A percentile compares a stretch with the other conserved stretches of the same genome.
phyloP scores from a whole-genome alignment of 2,797 vertebrate species.

The Helicolenus hilgendorfi region DNA sequence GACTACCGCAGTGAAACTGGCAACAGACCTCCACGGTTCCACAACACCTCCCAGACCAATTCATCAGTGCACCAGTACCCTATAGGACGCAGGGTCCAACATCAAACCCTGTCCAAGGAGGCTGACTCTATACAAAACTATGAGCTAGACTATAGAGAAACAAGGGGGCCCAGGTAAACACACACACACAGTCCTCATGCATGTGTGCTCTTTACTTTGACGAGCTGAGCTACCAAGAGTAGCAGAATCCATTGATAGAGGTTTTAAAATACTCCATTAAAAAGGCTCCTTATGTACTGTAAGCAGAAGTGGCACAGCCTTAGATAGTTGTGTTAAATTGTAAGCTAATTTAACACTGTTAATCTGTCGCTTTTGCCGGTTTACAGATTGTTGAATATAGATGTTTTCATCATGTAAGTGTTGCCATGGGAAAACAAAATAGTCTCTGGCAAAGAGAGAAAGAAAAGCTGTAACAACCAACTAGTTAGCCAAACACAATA shows the following conservation, averaged over 20 bases:
- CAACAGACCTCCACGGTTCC: conserved; percentile 92
- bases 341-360: background rate
- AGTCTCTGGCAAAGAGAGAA: background rate
- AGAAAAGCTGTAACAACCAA: background rate
- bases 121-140: conserved; percentile 91
- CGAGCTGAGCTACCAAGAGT: background rate
- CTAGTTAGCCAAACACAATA: background rate
- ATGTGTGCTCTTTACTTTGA: background rate
- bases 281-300: too few relatives aligned
- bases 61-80: conserved; percentile 96
- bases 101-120: conserved; percentile 86
- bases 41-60: conserved; percentile 94
- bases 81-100: conserved; percentile 88
- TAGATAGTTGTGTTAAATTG: background rate
- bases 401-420: background rate
- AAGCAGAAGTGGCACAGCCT: background rate
- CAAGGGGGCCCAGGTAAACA: conserved; percentile 89
- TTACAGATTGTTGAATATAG: background rate
- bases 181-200: background rate
- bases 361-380: background rate
- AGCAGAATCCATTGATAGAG: background rate
- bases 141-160: conserved; percentile 92
- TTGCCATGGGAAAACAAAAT: background rate
- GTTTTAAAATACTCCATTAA: background rate
- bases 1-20: conserved; percentile 96